These are phyloP conservation scores for Pseudococcus jackbeardsleyi DNA, from an alignment of 2,888 invertebrate genomes.

Conservation along the genomic window DNA sequence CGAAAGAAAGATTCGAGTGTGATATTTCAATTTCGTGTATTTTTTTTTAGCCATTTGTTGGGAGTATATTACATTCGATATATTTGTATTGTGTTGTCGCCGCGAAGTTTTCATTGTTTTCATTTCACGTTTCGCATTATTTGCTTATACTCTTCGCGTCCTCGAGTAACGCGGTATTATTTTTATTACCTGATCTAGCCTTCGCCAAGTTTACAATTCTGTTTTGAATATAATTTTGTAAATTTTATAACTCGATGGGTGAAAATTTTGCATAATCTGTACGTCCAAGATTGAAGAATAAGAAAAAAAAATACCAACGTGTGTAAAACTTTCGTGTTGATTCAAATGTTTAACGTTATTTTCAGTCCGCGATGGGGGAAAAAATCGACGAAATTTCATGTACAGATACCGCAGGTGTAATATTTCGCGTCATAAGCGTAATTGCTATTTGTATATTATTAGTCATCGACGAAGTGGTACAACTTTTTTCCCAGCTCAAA, in stretches of 20 bases:
- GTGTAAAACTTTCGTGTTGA: constrained; percentile 1
- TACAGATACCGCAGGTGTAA: constrained; percentile 38
- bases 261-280: not conserved
- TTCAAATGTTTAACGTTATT: constrained; percentile 28
- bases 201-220: not conserved
- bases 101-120: constrained; percentile 8
- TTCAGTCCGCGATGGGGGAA: not conserved
- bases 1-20: not conserved
- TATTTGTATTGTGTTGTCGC: not conserved
- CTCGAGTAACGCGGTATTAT: not conserved
- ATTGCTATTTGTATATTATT: constrained; percentile 39
- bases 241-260: not conserved
- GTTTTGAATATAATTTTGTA: not conserved
- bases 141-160: not conserved
- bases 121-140: not conserved
- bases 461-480: constrained; percentile 2
- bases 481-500: not conserved
- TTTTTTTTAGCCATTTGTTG: constrained; percentile 1
- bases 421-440: constrained; percentile 4
- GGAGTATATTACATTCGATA: not conserved
- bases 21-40: constrained; percentile 20
- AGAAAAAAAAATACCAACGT: not conserved
- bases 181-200: not conserved
- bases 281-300: not conserved
- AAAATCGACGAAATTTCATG: not conserved